Conservation (phyloP, 2,113 vertebrate species). For the Gopherus evgoodei region DNA sequence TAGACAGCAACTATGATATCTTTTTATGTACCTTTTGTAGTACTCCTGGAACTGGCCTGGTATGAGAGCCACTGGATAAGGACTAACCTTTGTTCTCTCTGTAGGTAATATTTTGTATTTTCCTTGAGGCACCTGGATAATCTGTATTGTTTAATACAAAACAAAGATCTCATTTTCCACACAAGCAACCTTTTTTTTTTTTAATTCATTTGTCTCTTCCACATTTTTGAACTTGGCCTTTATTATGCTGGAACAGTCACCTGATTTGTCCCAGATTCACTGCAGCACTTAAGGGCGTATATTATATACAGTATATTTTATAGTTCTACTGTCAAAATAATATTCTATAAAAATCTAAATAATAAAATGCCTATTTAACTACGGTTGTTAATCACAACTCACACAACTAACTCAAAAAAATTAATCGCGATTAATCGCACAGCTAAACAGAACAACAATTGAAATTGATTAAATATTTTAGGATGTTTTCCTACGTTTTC, state of each 20-base stretch:
- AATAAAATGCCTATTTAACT: background rate
- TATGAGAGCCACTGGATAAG: conserved; percentile 98
- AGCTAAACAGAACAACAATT: no score
- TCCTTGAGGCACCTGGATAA: conserved; percentile 97
- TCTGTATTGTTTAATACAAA: conserved; percentile 78
- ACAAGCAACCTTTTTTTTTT: background rate
- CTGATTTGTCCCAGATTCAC: background rate
- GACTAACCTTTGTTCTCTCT: conserved; percentile 91
- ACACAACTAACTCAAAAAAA: no score
- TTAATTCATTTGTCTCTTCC: background rate
- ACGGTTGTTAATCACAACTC: no score
- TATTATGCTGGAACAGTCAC: background rate
- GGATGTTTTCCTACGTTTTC: no score
- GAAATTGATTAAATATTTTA: no score
- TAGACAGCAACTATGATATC: background rate
- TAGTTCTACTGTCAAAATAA: background rate
- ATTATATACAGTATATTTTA: background rate
- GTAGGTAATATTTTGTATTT: conserved; percentile 94
- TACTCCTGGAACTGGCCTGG: conserved; percentile 99
- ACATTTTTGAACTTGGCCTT: background rate
- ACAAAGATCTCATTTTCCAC: background rate
- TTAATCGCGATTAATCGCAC: no score
- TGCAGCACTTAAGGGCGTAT: background rate
- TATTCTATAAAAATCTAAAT: background rate
- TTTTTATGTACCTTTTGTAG: conserved; percentile 91